phyloP scores from a whole-genome alignment of 1,140 invertebrate genomes.

The Lerema accius region DNA sequence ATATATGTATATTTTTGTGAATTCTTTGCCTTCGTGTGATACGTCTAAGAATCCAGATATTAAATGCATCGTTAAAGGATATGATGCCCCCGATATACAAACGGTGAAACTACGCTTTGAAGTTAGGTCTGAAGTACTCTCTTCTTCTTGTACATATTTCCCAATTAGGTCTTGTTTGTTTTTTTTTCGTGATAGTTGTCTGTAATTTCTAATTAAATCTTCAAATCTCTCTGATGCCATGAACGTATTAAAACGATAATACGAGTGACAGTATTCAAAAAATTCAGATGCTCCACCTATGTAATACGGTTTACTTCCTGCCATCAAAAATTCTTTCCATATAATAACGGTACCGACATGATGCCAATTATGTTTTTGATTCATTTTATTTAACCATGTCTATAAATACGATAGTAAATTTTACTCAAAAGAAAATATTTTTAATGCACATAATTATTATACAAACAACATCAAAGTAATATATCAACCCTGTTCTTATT shows the following conservation, averaged over 20 bases:
- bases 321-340: slow-evolving; percentile 80
- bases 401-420: slow-evolving; percentile 44
- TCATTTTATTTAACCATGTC: slow-evolving; percentile 74
- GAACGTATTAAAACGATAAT: slow-evolving; percentile 81
- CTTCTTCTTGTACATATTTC: slow-evolving; percentile 27
- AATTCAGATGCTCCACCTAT: slow-evolving; percentile 82
- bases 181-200: slow-evolving; percentile 64
- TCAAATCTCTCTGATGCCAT: slow-evolving; percentile 69
- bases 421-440: not conserved
- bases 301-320: slow-evolving; percentile 77
- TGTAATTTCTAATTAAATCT: slow-evolving; percentile 62
- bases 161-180: slow-evolving; percentile 40
- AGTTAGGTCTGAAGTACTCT: slow-evolving; percentile 26
- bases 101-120: slow-evolving; percentile 46
- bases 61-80: slow-evolving; percentile 59
- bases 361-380: slow-evolving; percentile 79
- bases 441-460: not conserved
- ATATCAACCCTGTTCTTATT: too few relatives aligned
- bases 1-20: slow-evolving; percentile 67
- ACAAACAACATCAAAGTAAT: not conserved
- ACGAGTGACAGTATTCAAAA: slow-evolving; percentile 83
- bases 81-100: slow-evolving; percentile 62
- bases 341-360: slow-evolving; percentile 75
- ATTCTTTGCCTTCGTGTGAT: slow-evolving; percentile 38
- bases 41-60: slow-evolving; percentile 63